These are phyloP conservation scores for Lissonota sp. DNA, from an alignment of 2,888 invertebrate genomes.

Conservation along the genomic window DNA sequence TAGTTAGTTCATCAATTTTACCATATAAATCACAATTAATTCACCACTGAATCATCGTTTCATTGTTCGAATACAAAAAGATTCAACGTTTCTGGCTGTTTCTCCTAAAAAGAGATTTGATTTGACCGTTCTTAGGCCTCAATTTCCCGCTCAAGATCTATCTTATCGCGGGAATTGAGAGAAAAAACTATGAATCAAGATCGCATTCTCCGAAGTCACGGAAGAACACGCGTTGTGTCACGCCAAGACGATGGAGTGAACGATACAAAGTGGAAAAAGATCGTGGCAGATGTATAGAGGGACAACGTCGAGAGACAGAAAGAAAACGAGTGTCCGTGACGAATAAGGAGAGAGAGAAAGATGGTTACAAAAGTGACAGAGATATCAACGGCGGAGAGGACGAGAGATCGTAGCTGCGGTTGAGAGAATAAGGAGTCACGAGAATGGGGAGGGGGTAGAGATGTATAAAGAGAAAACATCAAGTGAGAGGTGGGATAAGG, in stretches of 20 bases:
- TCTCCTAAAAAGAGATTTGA: conserved; percentile 13
- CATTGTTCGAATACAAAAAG: too few relatives aligned
- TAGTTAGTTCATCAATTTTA: too few relatives aligned
- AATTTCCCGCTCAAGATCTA: too few relatives aligned
- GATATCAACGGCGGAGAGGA: conserved; percentile 52
- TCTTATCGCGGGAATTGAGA: not conserved
- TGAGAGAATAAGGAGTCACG: conserved; percentile 30
- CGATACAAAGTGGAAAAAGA: conserved; percentile 35
- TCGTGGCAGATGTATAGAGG: conserved; percentile 43
- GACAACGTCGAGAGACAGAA: conserved; percentile 36
- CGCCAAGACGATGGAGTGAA: conserved; percentile 4
- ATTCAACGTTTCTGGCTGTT: not conserved
- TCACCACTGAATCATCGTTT: too few relatives aligned
- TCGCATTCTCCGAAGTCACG: conserved; percentile 6
- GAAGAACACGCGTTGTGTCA: conserved; percentile 39
- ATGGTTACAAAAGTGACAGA: conserved; percentile 45
- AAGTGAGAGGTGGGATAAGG: conserved; percentile 28
- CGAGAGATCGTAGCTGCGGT: conserved; percentile 30
- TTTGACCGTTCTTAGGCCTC: too few relatives aligned
- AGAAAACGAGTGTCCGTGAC: conserved; percentile 31
- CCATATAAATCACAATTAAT: too few relatives aligned
- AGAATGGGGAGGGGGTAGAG: conserved; percentile 9
- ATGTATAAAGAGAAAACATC: conserved; percentile 49
- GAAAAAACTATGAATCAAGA: not conserved
- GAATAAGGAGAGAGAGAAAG: conserved; percentile 20